Conservation (phyloP, 2,888 invertebrate genomes). For the Lasioglossum lativentre region DNA sequence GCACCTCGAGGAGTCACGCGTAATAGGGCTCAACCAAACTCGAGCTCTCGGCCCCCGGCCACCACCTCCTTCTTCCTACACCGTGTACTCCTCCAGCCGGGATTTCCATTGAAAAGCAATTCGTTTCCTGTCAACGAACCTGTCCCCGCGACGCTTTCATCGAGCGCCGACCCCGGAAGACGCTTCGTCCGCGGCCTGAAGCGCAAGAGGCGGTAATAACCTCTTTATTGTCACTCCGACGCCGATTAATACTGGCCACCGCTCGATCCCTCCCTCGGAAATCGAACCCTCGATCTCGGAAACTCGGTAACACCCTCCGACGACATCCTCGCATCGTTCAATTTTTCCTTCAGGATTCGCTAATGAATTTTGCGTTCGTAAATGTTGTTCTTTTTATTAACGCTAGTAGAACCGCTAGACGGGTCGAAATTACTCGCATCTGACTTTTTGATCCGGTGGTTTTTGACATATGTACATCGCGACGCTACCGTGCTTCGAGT, state of each 20-base stretch:
- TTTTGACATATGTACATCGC: no score
- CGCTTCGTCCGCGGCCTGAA: background rate
- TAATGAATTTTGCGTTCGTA: background rate
- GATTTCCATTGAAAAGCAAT: constrained; percentile 74
- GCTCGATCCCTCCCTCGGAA: background rate
- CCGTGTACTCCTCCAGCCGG: constrained; percentile 35
- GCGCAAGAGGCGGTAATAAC: constrained; percentile 54
- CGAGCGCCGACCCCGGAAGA: constrained; percentile 18
- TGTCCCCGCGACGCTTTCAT: constrained; percentile 54
- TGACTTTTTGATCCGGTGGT: no score
- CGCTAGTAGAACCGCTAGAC: no score
- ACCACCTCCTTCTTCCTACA: background rate
- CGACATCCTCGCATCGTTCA: background rate
- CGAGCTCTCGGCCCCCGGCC: constrained; percentile 4
- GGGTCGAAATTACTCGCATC: no score
- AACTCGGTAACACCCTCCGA: background rate
- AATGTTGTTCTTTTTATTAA: background rate
- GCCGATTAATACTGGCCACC: constrained; percentile 57
- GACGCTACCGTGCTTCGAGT: background rate
- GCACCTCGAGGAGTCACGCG: constrained; percentile 71
- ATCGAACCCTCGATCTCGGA: background rate
- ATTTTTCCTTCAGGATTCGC: background rate
- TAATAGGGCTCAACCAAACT: constrained; percentile 68
- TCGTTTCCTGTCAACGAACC: constrained; percentile 70
- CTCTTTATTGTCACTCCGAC: constrained; percentile 60